Conservation (phyloP, 1,140 invertebrate species). For the Atopsyche davidsoni region DNA sequence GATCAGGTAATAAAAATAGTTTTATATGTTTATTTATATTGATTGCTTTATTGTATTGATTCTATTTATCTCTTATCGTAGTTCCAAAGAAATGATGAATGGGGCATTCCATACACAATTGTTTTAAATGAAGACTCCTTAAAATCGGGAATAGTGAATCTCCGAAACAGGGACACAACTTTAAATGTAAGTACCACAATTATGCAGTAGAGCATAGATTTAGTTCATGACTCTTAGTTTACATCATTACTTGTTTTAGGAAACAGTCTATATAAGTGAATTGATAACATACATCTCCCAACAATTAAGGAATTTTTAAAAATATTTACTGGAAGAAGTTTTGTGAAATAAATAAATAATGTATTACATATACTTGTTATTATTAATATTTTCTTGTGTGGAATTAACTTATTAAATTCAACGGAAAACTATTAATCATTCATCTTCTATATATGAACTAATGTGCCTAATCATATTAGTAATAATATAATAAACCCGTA, state of each 20-base stretch:
- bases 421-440: too few species aligned
- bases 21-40: not conserved
- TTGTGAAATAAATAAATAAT: not conserved
- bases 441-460: too few species aligned
- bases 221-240: conserved; percentile 22
- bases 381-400: too few species aligned
- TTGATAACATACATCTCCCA: conserved; percentile 38
- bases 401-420: too few species aligned
- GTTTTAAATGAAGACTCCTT: conserved; percentile 59
- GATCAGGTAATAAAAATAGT: conserved; percentile 33
- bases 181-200: conserved; percentile 43
- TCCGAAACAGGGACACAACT: conserved; percentile 69
- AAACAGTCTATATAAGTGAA: conserved; percentile 44
- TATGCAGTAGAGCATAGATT: conserved; percentile 42
- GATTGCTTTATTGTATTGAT: not conserved
- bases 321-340: too few species aligned
- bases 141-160: conserved; percentile 61
- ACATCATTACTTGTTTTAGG: conserved; percentile 39
- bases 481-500: too few species aligned
- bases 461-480: too few species aligned
- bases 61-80: conserved; percentile 29
- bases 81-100: conserved; percentile 44
- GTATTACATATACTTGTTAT: conserved; percentile 2
- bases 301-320: conserved; percentile 31
- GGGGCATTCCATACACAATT: conserved; percentile 64